phyloP scores from a whole-genome alignment of 2,113 vertebrate genomes.

The Sarotherodon lohbergeri region DNA sequence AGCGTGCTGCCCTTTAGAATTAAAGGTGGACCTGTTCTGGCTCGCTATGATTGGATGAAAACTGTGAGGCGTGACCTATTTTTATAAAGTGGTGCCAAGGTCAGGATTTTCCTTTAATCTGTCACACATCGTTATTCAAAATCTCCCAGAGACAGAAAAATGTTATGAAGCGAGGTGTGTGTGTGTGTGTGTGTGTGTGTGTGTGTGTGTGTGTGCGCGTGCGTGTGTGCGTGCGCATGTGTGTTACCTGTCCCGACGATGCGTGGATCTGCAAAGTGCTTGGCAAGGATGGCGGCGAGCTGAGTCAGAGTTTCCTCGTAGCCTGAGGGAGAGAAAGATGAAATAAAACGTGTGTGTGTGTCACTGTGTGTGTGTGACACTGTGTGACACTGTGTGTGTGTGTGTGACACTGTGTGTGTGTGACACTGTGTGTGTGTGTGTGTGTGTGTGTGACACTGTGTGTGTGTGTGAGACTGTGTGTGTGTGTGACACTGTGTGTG shows the following conservation, averaged over 20 bases:
- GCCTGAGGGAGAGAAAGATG: slow-evolving; percentile 63
- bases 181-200: neutral
- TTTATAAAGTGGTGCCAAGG: neutral
- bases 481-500: too few relatives aligned
- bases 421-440: too few relatives aligned
- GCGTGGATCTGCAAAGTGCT: slow-evolving; percentile 92
- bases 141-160: neutral
- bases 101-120: neutral
- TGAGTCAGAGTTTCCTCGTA: slow-evolving; percentile 91
- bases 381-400: too few relatives aligned
- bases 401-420: fast-evolving
- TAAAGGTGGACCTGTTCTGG: neutral
- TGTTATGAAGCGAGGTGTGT: neutral
- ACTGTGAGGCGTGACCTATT: neutral
- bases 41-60: fast-evolving
- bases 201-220: neutral
- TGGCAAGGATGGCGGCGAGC: slow-evolving; percentile 91
- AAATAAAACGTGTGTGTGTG: neutral
- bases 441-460: too few relatives aligned
- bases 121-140: neutral
- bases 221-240: neutral
- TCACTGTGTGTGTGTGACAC: fast-evolving
- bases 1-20: neutral
- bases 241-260: slow-evolving; percentile 91
- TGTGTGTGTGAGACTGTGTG: too few relatives aligned